These are phyloP conservation scores for Lasiurus borealis DNA, from an alignment of 2,113 vertebrate species.

Conservation along the genomic window DNA sequence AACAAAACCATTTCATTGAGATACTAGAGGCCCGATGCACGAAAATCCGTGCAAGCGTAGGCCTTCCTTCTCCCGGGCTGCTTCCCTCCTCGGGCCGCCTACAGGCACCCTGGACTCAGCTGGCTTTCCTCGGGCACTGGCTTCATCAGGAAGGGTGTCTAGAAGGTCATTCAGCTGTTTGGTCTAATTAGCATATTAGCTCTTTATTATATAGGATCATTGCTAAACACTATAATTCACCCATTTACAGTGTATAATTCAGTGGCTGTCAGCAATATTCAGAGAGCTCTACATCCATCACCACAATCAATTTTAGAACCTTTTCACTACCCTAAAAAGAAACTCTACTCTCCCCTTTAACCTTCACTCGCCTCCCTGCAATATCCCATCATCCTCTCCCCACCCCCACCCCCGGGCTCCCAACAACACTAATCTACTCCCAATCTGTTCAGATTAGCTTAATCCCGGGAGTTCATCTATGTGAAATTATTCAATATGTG, in stretches of 20 bases:
- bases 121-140: too few species aligned
- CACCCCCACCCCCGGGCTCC: too few species aligned
- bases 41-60: too few species aligned
- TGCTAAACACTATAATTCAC: neutral
- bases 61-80: too few species aligned
- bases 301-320: neutral
- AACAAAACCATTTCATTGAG: neutral
- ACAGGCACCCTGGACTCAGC: too few species aligned
- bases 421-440: neutral
- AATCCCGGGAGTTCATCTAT: too few species aligned
- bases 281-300: neutral
- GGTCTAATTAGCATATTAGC: too few species aligned
- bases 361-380: neutral
- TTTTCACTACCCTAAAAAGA: neutral
- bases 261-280: neutral
- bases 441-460: neutral
- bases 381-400: neutral
- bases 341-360: fast-evolving
- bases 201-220: too few species aligned
- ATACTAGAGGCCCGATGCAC: too few species aligned
- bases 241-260: neutral
- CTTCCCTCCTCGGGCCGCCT: too few species aligned
- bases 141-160: too few species aligned
- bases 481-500: fast-evolving
- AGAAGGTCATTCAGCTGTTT: too few species aligned